phyloP scores from a whole-genome alignment of 2,797 vertebrate species.

The Acropternis orthonyx region DNA sequence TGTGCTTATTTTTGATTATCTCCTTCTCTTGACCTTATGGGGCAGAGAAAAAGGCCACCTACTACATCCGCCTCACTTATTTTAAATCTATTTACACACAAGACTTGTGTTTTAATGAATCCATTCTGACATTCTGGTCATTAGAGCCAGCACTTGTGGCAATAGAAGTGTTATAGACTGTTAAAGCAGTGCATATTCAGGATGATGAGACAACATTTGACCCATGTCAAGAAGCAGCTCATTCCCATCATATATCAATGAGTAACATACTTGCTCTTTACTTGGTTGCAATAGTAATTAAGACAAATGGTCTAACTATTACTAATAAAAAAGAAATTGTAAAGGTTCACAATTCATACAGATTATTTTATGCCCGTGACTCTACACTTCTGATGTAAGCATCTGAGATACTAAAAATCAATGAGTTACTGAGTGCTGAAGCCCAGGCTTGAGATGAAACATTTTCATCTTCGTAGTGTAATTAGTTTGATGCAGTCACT shows the following conservation, averaged over 20 bases:
- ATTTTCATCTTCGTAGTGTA: neutral
- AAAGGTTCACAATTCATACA: neutral
- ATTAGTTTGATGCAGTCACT: neutral
- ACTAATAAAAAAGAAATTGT: neutral
- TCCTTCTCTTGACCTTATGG: neutral
- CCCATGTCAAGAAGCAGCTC: neutral
- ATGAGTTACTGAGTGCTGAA: neutral
- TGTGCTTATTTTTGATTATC: neutral
- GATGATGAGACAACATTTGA: neutral
- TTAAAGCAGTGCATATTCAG: neutral
- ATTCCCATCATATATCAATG: neutral
- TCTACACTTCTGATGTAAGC: neutral
- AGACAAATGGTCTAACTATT: neutral
- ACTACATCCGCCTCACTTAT: neutral
- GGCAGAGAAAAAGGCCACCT: neutral
- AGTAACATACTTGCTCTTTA: neutral
- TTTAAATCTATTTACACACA: neutral
- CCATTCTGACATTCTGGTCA: neutral
- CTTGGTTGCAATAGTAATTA: neutral
- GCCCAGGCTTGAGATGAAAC: neutral
- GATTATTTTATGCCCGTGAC: neutral
- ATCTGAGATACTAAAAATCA: neutral
- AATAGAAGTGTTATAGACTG: neutral
- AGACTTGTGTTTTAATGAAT: neutral
- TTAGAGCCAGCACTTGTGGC: neutral